Evolutionary conservation across 1,140 invertebrate species (phyloP), one percentile per base, ranked within the genome.

Genomic region (Anadara kagoshimensis): DNA sequence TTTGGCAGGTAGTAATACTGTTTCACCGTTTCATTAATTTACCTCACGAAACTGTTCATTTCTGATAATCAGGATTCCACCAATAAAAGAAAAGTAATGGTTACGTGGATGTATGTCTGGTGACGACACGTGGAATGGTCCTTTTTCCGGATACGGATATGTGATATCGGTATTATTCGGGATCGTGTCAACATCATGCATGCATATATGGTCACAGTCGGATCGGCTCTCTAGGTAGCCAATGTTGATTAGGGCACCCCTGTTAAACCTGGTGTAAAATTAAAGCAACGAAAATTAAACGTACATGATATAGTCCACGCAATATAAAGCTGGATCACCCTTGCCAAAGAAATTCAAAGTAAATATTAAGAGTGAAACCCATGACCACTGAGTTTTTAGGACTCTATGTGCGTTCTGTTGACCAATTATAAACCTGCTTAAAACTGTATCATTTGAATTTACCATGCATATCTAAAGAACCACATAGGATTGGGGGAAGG

Each of bases 111-210:
- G 97, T 5, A 97, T 74, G 8, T 84, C 76, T 41, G 89, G 88
- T 5, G 89, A 78, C 26, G 87, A 81, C 36, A 89, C 69, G 79
- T 90, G 89, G 63, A 84, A 84, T 18, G 86, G 85, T 36, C 87
- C 86, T 36, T 74, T 59, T 16, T 77, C 78, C 89, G 47, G 98
- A 91, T 94, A 99, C 22, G 89, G 87, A 84, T 96, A 96, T n/a
- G 90, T 90, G 41, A 99, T 88, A 57, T 94, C 91, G 62, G 93
- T 90, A 88, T 99, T 99, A 44, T 97, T 85, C 4, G 98, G 98
- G 59, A 99, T 85, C 24, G 99, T 90, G 91, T 99, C 98, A 8
- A 99, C 97, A 91, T 99, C 98, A 89, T 99, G 98, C 96, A 99
- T 99, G 3, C 94, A 97, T 79, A 99, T 94, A 85, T 99, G 99